phyloP scores from a whole-genome alignment of 2,888 invertebrate species.

The Patella depressa region DNA sequence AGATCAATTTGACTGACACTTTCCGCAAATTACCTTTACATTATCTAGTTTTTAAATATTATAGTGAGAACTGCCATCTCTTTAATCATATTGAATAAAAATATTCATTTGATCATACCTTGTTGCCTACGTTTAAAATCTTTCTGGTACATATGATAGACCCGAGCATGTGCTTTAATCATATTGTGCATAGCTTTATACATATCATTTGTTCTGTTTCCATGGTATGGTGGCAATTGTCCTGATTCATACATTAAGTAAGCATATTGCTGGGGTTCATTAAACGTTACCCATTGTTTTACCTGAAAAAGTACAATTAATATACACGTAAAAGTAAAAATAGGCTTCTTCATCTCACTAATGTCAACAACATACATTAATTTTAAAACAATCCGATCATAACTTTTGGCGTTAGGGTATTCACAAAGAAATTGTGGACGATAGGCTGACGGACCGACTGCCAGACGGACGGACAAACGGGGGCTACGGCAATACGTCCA shows the following conservation, averaged over 20 bases:
- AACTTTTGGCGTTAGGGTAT: no score
- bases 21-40: no score
- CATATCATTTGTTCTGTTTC: conserved; percentile 54
- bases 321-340: neutral
- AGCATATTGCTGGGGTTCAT: conserved; percentile 76
- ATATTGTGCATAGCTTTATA: conserved; percentile 74
- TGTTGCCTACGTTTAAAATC: conserved; percentile 32
- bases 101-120: conserved; percentile 21
- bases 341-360: no score
- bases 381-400: no score
- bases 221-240: conserved; percentile 23
- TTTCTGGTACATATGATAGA: conserved; percentile 32
- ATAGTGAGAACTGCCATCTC: no score
- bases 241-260: conserved; percentile 36
- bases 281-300: conserved; percentile 81
- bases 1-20: no score
- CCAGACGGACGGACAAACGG: no score
- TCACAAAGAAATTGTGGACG: no score
- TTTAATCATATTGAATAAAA: neutral
- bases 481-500: no score
- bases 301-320: conserved; percentile 35
- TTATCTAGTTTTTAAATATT: no score
- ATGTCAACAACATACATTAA: no score
- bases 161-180: conserved; percentile 33
- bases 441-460: no score